Evolutionary conservation across 2,113 vertebrate genomes (phyloP).

Genomic region (Perognathus longimembris): DNA sequence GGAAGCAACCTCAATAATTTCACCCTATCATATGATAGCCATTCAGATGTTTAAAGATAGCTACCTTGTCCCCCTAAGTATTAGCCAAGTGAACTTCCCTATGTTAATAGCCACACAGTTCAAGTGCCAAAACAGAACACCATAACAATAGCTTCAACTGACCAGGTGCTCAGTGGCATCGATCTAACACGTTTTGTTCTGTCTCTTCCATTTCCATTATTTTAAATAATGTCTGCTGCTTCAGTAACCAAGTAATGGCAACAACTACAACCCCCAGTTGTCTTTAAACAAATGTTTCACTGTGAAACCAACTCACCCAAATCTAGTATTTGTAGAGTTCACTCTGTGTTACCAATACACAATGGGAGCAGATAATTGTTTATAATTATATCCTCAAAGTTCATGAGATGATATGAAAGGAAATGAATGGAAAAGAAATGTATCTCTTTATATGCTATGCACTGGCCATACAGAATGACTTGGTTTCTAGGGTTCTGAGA

Average conservation of each 20-base stretch:
- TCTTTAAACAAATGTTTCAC: slow-evolving; percentile 39
- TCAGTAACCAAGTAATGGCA: not conserved
- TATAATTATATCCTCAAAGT: not conserved
- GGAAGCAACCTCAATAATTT: slow-evolving; percentile 47
- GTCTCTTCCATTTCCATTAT: slow-evolving; percentile 16
- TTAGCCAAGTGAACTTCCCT: slow-evolving; percentile 37
- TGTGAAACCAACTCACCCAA: slow-evolving; percentile 3
- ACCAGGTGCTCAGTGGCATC: not conserved
- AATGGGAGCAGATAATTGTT: slow-evolving; percentile 38
- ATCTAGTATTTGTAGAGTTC: slow-evolving; percentile 23
- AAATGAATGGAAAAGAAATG: slow-evolving; percentile 38
- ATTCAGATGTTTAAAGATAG: slow-evolving; percentile 46
- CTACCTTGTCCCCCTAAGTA: not conserved
- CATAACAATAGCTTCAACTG: not conserved
- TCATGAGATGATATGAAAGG: slow-evolving; percentile 43
- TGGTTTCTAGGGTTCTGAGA: slow-evolving; percentile 51
- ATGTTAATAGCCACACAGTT: slow-evolving; percentile 7
- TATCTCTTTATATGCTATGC: slow-evolving; percentile 7
- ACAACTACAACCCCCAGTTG: not conserved
- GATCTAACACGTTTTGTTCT: not conserved
- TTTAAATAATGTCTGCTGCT: not conserved
- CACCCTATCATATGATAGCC: not conserved
- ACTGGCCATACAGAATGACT: not conserved
- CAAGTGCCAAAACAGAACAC: not conserved
- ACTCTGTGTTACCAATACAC: not conserved